Base-by-base conservation (phyloP, 2,797 vertebrate species). In the Cuniculus paca region DNA sequence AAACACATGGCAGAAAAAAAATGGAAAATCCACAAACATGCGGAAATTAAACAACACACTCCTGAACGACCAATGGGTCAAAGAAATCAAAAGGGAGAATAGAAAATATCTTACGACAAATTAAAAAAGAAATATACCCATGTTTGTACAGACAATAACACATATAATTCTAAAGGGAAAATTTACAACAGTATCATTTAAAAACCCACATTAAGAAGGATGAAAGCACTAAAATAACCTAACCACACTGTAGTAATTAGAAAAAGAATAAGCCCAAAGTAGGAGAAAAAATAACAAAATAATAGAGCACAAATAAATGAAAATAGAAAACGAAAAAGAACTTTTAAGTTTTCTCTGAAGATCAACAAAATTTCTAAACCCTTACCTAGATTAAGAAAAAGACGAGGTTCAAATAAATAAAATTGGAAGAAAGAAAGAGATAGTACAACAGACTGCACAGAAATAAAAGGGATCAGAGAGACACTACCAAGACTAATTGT, bases 251-350 rank as follows among this genome's bases (percentile, higher is more conserved):
- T 17, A 90, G 92, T 24, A 26, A 83, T 39, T 65, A 82, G 52
- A 79, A 56, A 94, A 83, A 42, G 34, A 95, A 54, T n/a, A 82
- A 87, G n/a, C 28, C 45, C n/a, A 95, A 82, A 45, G 13, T 87
- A 95, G 36, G 34, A 92, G 36, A 61, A 88, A 22, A 58, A 16
- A 11, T 50, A 86, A 68, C 16, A 65, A 88, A 56, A 68, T 82
- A 83, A 75, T 17, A 83, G 1, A 65, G 22, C 12, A 77, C 12
- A 75, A 65, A 80, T 8, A 77, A 85, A 80, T 26, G 70, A 60
- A 42, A n/a, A 42, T 56, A 78, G 28, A 83, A 85, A 65, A 80
- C 31, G 63, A 72, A 54, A 12, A 12, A 58, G 42, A 81, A 28
- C 20, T 42, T 78, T 20, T 31, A 65, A n/a, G 39, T n/a, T 81